Evolutionary conservation across 2,888 invertebrate species (phyloP).

Genomic region (Meghimatium bilineatum): DNA sequence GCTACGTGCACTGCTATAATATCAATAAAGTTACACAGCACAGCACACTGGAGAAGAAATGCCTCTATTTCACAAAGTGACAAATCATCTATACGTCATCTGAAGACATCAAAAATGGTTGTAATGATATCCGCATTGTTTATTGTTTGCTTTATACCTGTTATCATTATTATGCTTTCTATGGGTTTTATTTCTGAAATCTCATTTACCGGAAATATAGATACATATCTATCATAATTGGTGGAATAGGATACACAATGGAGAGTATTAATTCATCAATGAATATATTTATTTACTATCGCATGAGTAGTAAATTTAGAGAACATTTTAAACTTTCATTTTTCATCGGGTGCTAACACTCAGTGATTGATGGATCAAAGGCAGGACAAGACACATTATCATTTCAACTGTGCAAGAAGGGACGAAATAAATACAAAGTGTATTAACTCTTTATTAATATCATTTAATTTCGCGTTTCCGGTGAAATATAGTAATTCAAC

Average conservation of each 20-base stretch:
- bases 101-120: background rate
- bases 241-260: background rate
- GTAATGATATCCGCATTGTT: slow-evolving; percentile 5
- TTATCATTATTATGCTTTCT: background rate
- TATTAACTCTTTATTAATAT: too few relatives aligned
- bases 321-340: too few relatives aligned
- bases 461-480: too few relatives aligned
- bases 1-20: background rate
- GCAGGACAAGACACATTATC: too few relatives aligned
- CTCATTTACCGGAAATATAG: background rate
- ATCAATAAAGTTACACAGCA: background rate
- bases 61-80: background rate
- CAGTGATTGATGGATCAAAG: too few relatives aligned
- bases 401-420: too few relatives aligned
- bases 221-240: background rate
- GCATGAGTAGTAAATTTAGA: slow-evolving; percentile 4
- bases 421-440: too few relatives aligned
- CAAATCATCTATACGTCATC: background rate
- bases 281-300: slow-evolving; percentile 22
- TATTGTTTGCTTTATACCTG: slow-evolving; percentile 4
- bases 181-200: background rate
- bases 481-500: too few relatives aligned
- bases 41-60: background rate
- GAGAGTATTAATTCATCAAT: slow-evolving; percentile 14
- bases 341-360: too few relatives aligned